Evolutionary conservation across 2,888 invertebrate genomes (phyloP).

Genomic region (Thyatira batis): DNA sequence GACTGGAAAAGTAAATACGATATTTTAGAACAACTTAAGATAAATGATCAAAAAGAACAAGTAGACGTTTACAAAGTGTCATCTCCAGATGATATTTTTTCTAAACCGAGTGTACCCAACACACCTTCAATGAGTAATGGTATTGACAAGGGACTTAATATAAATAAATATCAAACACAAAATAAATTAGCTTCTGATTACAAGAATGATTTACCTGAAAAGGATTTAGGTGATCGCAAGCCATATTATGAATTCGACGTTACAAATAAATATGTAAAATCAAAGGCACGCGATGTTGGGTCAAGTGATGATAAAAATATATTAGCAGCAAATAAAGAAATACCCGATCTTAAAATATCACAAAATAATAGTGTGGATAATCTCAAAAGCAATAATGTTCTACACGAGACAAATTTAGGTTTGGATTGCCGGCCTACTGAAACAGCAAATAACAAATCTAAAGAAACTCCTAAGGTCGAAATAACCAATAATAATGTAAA

Average conservation of each 20-base stretch:
- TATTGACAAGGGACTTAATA: background rate
- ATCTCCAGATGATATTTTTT: background rate
- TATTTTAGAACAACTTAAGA: constrained; percentile 64
- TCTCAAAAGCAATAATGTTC: background rate
- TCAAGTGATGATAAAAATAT: background rate
- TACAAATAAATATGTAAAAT: background rate
- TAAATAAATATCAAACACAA: background rate
- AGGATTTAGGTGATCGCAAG: constrained; percentile 23
- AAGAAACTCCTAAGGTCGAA: constrained; percentile 1
- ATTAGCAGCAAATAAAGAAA: background rate
- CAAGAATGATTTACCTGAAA: constrained; percentile 38
- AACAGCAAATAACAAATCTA: background rate
- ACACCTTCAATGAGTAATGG: background rate
- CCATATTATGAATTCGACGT: background rate
- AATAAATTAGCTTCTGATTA: constrained; percentile 13
- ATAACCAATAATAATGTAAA: constrained; percentile 12
- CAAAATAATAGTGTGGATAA: background rate
- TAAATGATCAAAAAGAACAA: constrained; percentile 44
- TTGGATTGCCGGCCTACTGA: background rate
- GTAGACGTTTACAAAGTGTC: background rate
- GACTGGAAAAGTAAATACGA: constrained; percentile 76
- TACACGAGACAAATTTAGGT: background rate
- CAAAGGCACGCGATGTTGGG: background rate
- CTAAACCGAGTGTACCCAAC: too few relatives aligned
- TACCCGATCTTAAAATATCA: constrained; percentile 2